These are phyloP conservation scores for Zosterops japonicus DNA, from an alignment of 2,113 vertebrate genomes.

Conservation along the genomic window DNA sequence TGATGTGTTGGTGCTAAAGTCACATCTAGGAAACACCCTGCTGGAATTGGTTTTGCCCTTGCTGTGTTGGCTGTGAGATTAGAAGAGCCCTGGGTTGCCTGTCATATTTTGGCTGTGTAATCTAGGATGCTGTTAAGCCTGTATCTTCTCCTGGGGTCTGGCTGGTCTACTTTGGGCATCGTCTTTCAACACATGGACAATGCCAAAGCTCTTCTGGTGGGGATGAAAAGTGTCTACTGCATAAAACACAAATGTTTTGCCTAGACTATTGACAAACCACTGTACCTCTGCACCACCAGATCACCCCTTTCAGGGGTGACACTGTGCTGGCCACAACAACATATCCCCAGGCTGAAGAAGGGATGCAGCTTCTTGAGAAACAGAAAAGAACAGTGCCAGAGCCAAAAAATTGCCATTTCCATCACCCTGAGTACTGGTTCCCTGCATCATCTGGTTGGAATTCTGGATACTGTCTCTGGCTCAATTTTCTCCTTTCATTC, in stretches of 20 bases:
- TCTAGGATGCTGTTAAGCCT: not conserved
- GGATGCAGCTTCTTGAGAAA: not conserved
- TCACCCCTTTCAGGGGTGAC: not conserved
- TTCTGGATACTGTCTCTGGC: not conserved
- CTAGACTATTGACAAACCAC: rapidly evolving
- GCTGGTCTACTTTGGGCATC: not conserved
- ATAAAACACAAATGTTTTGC: not conserved
- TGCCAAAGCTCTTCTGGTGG: not conserved
- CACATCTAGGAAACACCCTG: not conserved
- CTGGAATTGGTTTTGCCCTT: not conserved
- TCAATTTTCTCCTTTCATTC: not conserved
- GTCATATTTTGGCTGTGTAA: not conserved
- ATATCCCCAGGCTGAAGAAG: not conserved
- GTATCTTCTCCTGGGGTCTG: not conserved
- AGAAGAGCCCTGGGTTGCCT: not conserved
- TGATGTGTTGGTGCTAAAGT: not conserved
- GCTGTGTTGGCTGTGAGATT: not conserved
- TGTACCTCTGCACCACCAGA: not conserved
- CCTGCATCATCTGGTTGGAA: not conserved
- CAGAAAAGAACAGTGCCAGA: not conserved
- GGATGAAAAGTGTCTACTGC: not conserved
- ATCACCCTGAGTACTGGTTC: not conserved
- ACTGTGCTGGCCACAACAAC: not conserved
- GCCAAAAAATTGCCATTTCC: not conserved
- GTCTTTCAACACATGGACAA: not conserved